These are phyloP conservation scores for Ameiurus melas DNA, from an alignment of 2,113 vertebrate genomes.

Conservation along the genomic window DNA sequence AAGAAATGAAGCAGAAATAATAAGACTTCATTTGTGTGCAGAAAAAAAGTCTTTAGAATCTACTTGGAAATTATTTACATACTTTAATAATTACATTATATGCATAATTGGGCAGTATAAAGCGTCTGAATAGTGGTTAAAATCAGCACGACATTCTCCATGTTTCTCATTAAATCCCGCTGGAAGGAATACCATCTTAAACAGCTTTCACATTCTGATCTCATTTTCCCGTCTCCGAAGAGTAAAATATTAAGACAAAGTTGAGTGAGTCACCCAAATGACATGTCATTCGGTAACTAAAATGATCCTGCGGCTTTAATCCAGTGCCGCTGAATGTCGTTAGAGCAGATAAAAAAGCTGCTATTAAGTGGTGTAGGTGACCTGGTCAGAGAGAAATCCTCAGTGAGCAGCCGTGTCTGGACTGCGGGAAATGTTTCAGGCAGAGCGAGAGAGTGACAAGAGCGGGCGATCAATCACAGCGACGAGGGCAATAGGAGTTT, in stretches of 20 bases:
- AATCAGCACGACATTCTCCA: slow-evolving; percentile 8
- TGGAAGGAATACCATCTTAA: background rate
- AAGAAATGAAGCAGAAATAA: background rate
- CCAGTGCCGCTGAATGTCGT: background rate
- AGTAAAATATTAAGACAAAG: slow-evolving; percentile 8
- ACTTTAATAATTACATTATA: background rate
- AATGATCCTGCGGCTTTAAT: background rate
- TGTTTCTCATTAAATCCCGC: slow-evolving; percentile 15
- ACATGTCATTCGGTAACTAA: slow-evolving; percentile 5
- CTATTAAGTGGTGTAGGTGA: slow-evolving; percentile 25
- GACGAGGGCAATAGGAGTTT: slow-evolving; percentile 7
- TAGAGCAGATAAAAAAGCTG: background rate
- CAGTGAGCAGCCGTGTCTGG: slow-evolving; percentile 9
- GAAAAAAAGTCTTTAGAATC: background rate
- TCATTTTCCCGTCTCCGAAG: background rate
- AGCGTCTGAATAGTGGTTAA: background rate
- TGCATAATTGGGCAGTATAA: background rate
- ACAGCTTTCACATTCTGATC: background rate
- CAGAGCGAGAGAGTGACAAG: slow-evolving; percentile 17
- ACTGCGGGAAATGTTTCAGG: slow-evolving; percentile 20
- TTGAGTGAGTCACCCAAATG: slow-evolving; percentile 10
- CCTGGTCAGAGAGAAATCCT: slow-evolving; percentile 6
- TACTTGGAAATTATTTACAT: background rate
- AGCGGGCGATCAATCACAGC: slow-evolving; percentile 47
- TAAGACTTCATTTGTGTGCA: background rate